These are phyloP conservation scores for Morpho helenor DNA, from an alignment of 2,888 invertebrate species.

Conservation along the genomic window DNA sequence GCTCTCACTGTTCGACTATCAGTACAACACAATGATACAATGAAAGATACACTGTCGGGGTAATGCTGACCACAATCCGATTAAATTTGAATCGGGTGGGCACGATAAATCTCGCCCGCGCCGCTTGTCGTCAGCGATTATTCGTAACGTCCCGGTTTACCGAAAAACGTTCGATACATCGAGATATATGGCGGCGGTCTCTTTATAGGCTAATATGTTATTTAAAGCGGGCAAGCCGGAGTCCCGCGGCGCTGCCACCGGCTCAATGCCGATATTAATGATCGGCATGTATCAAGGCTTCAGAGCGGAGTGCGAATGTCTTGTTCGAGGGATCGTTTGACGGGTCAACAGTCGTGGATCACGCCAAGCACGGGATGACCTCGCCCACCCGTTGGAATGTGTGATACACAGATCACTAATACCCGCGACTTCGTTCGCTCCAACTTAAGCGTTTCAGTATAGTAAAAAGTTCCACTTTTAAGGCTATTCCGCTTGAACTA, in stretches of 20 bases:
- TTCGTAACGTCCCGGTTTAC: constrained; percentile 69
- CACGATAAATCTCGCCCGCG: constrained; percentile 61
- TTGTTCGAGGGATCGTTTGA: constrained; percentile 43
- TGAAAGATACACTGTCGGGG: constrained; percentile 15
- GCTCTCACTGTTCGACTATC: background rate
- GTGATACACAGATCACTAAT: background rate
- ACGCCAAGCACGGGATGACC: constrained; percentile 8
- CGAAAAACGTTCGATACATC: constrained; percentile 40
- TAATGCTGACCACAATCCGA: constrained; percentile 49
- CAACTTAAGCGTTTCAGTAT: too few relatives aligned
- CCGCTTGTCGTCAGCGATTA: constrained; percentile 60
- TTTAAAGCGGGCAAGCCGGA: constrained; percentile 55
- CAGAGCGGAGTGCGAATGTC: constrained; percentile 53
- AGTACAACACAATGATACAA: constrained; percentile 8
- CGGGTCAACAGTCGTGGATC: constrained; percentile 27
- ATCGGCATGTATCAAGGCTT: constrained; percentile 54
- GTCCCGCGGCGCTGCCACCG: constrained; percentile 66
- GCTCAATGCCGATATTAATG: constrained; percentile 71
- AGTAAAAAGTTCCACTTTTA: too few relatives aligned
- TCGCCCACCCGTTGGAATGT: constrained; percentile 14
- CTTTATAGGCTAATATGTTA: constrained; percentile 72
- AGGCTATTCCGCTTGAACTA: too few relatives aligned
- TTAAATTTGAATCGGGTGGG: constrained; percentile 62
- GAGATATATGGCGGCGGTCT: constrained; percentile 67
- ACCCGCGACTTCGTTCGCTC: too few relatives aligned